These are phyloP conservation scores for Lepidurus apus DNA, from an alignment of 1,140 invertebrate genomes.

Conservation along the genomic window DNA sequence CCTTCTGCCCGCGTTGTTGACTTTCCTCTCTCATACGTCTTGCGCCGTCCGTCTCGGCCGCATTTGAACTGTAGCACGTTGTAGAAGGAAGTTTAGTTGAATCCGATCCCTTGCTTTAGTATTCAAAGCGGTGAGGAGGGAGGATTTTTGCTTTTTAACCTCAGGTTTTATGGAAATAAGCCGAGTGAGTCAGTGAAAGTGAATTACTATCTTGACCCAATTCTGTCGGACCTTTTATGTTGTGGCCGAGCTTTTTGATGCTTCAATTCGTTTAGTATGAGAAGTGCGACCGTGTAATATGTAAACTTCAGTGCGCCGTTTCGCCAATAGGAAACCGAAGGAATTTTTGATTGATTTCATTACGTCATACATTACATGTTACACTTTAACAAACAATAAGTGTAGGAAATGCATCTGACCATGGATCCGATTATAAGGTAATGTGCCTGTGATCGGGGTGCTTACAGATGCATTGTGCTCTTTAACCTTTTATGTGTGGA, in stretches of 20 bases:
- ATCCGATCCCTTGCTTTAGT: background rate
- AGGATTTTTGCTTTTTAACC: background rate
- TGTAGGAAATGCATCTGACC: background rate
- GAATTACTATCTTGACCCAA: background rate
- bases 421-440: background rate
- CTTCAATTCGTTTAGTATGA: background rate
- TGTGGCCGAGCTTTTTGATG: background rate
- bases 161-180: background rate
- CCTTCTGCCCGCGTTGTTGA: background rate
- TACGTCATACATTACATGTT: background rate
- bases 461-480: background rate
- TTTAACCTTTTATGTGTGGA: background rate
- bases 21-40: background rate
- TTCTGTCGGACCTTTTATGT: background rate
- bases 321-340: background rate
- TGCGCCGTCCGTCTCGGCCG: background rate
- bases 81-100: background rate
- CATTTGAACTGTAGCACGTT: background rate
- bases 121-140: background rate
- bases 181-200: conserved; percentile 2
- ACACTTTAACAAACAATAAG: background rate
- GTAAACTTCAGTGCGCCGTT: background rate
- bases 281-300: background rate
- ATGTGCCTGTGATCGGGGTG: background rate
- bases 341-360: background rate